phyloP scores from a whole-genome alignment of 2,888 invertebrate species.

The Heliconius erato region DNA sequence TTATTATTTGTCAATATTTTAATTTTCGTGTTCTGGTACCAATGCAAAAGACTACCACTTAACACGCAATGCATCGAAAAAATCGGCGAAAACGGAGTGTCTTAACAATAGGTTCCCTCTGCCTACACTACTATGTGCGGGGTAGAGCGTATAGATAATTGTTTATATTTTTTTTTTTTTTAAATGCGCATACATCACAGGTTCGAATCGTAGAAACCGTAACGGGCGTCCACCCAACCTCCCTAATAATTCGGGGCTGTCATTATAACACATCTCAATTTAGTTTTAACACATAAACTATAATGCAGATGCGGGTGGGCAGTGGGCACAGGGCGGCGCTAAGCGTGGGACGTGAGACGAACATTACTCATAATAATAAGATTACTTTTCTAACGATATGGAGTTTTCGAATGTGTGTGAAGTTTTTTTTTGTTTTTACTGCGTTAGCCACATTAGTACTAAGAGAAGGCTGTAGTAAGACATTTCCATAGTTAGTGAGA shows the following conservation, averaged over 20 bases:
- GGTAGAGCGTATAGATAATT: no score
- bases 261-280: constrained; percentile 85
- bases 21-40: no score
- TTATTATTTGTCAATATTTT: no score
- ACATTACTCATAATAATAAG: constrained; percentile 41
- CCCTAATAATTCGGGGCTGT: constrained; percentile 72
- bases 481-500: background rate
- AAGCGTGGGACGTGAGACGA: constrained; percentile 42
- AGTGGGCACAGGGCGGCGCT: constrained; percentile 7
- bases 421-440: background rate
- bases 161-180: no score
- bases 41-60: no score
- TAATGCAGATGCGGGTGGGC: constrained; percentile 82
- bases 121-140: no score
- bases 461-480: background rate
- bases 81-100: no score
- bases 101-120: no score
- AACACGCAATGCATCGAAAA: no score
- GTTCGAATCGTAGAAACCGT: background rate
- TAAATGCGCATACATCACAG: background rate
- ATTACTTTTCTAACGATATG: constrained; percentile 24
- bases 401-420: background rate
- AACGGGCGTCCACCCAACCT: constrained; percentile 56
- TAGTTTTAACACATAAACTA: constrained; percentile 78
- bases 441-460: background rate